A percentile compares a stretch with the other conserved stretches of the same genome.
These are phyloP conservation scores for Sterrhoptilus dennistouni DNA, from an alignment of 2,113 vertebrate species.

Conservation along the genomic window DNA sequence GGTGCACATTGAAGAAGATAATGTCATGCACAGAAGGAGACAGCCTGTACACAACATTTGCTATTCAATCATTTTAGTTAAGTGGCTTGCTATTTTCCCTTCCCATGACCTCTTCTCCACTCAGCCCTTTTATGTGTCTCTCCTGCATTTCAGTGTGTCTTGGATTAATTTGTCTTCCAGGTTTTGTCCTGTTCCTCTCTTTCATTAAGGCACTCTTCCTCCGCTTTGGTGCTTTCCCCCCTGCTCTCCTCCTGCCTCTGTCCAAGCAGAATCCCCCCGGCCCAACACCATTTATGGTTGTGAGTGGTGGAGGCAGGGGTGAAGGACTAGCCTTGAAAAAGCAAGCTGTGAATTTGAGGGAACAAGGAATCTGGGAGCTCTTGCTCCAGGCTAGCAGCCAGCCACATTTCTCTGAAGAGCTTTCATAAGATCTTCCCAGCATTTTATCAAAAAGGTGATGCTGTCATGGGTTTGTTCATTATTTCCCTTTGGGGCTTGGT, in stretches of 20 bases:
- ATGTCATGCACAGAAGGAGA: neutral
- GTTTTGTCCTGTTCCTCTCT: slow-evolving; percentile 2
- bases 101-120: slow-evolving; percentile 36
- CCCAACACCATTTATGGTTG: neutral
- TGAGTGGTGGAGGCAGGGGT: neutral
- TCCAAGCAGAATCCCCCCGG: neutral
- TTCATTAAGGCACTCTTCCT: neutral
- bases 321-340: neutral
- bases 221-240: neutral
- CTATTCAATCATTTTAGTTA: slow-evolving; percentile 20
- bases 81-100: neutral
- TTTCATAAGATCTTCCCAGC: neutral
- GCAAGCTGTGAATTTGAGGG: neutral
- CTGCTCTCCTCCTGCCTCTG: fast-evolving
- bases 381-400: neutral
- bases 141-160: neutral
- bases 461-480: slow-evolving; percentile 35
- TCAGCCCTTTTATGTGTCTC: neutral
- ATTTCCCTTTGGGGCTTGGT: slow-evolving; percentile 1
- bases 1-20: neutral
- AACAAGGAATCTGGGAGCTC: neutral
- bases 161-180: slow-evolving; percentile 18
- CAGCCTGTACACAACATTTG: neutral
- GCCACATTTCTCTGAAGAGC: neutral
- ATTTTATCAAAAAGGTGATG: slow-evolving; percentile 15